Evolutionary conservation across 2,888 invertebrate genomes (phyloP), one percentile per base, ranked within the genome.

Genomic region (Andrena minutula): DNA sequence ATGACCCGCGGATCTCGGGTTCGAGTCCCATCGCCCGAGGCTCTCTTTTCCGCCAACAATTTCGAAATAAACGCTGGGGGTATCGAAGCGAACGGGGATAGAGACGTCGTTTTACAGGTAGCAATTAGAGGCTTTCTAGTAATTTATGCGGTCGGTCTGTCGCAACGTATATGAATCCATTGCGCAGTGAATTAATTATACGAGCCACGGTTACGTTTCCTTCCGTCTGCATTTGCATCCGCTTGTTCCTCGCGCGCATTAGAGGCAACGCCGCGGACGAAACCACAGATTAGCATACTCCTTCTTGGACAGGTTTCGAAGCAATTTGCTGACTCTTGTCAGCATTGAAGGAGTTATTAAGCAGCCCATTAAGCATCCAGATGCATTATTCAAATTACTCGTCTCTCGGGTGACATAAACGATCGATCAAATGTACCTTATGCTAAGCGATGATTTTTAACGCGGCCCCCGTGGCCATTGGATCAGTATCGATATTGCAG

Each of bases 381-480:
- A 71, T 35, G 65, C 70, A 66, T 79, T 66, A 77, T 77, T 79
- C 71, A 79, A 77, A 77, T 79, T 79, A 63, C 47, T 79, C 77
- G 77, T 79, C 71, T 61, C 60, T 53, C 65, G 26, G n/a, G 61
- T 10, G 77, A 77, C 71, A 61, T 32, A 28, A n/a, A 26, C 32
- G 65, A 79, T 79, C 77, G 66, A 77, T 79, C 71, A 71, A 51
- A 20, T 47, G n/a, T 61, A 26, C 35, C 47, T 12, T 20, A 23
- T 65, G 70, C 7, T 65, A 20, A 61, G 41, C 65, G 26, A 12
- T 20, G 8, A 23, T 47, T 66, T 60, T 71, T 70, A 64, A 65
- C 63, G 51, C 20, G 4, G 8, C 16, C 16, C 35, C 6, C 16
- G 32, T 8, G 6, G 20, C 47, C 26, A 58, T n/a, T 26, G 26